These are phyloP conservation scores for Agrotis segetum DNA, from an alignment of 2,888 invertebrate genomes.

Conservation along the genomic window DNA sequence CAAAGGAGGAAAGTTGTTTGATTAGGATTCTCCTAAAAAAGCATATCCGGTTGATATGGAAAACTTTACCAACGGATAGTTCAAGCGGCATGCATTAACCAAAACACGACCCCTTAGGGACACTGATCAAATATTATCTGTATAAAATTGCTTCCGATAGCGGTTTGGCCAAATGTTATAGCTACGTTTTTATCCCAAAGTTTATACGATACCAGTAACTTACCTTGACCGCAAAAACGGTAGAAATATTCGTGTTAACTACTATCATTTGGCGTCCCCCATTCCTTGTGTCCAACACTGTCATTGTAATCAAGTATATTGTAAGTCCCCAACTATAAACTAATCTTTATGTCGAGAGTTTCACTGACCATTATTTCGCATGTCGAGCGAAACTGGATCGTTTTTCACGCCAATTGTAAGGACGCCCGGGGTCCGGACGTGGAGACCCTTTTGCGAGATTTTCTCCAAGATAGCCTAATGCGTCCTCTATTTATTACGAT, in stretches of 20 bases:
- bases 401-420: slow-evolving; percentile 67
- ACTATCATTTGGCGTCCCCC: slow-evolving; percentile 33
- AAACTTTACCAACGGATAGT: slow-evolving; percentile 21
- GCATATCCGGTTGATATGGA: slow-evolving; percentile 23
- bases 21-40: slow-evolving; percentile 40
- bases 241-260: slow-evolving; percentile 18
- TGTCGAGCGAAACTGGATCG: slow-evolving; percentile 60
- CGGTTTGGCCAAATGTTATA: slow-evolving; percentile 13
- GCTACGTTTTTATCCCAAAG: slow-evolving; percentile 5
- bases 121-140: slow-evolving; percentile 25
- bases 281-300: slow-evolving; percentile 35
- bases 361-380: slow-evolving; percentile 60
- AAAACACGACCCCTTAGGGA: slow-evolving; percentile 15
- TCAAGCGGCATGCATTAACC: neutral
- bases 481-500: slow-evolving; percentile 68
- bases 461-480: slow-evolving; percentile 69
- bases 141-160: slow-evolving; percentile 3
- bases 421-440: slow-evolving; percentile 55
- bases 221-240: neutral
- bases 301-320: slow-evolving; percentile 60
- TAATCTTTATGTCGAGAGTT: slow-evolving; percentile 60
- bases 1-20: slow-evolving; percentile 28
- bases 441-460: slow-evolving; percentile 68
- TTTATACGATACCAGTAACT: slow-evolving; percentile 7
- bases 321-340: slow-evolving; percentile 53